Base-by-base conservation (phyloP, 2,888 invertebrate species). In the Malacosoma neustria region DNA sequence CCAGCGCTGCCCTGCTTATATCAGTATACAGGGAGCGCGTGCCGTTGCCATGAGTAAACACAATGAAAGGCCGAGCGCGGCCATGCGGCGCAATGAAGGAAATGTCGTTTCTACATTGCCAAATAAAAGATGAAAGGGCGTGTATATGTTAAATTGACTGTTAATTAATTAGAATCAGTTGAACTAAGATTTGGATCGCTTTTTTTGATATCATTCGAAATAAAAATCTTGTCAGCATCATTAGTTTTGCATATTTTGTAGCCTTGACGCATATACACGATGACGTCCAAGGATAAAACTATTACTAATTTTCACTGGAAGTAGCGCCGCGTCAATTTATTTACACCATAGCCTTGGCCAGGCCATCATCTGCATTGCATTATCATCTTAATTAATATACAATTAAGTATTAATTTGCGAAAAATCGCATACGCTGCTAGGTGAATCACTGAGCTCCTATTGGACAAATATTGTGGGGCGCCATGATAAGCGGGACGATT, bases 311-410 rank as follows among this genome's bases (percentile, higher is more conserved):
- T 52, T 63, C 48, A 37, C 39, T 46, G 48, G 66, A 69, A 67
- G 51, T 51, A 40, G 42, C 49, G 54, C 48, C 51, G 45, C 55
- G 59, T 50, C 53, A 52, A 39, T 35, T 40, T 45, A 46, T 38
- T 22, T 22, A 7, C 3, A 22, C 22, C 22, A 12, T 29, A 47
- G 40, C 57, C 56, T 51, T 57, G 47, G 30, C 29, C 37, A 30
- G 35, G 40, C 40, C 39, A 45, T 38, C 46, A 49, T n/a, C n/a
- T n/a, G n/a, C n/a, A n/a, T 49, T 51, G 61, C 54, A 67, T 64
- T 62, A 56, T 43, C 38, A 48, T 46, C 53, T 49, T 61, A 69
- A 68, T 70, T 59, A 61, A 57, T 50, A 42, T 44, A 45, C 42
- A 49, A 57, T 60, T 54, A 57, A 46, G 54, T 57, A 51, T 43